Evolutionary conservation across 2,797 vertebrate species (phyloP), one percentile per base, ranked within the genome.

Genomic region (Phylloscopus collybita): DNA sequence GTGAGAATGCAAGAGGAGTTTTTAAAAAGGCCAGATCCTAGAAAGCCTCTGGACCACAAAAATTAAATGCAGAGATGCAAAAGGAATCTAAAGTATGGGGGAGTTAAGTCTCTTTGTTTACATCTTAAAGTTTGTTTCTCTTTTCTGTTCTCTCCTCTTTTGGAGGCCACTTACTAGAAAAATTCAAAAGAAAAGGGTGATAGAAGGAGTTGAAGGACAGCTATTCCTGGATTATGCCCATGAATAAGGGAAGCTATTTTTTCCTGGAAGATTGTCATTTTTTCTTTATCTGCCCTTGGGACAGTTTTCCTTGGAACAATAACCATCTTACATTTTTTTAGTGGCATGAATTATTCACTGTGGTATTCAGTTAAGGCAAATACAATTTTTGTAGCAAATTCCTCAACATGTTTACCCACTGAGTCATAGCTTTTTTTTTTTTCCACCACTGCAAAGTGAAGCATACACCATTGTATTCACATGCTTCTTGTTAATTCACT

Each of bases 281-380:
- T 65, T 96, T 69, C 56, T 96, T 90, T 78, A 79, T 96, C 95
- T 95, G 86, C 38, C 94, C 93, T 95, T 94, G 78, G 83, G 70
- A n/a, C 74, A 94, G 86, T 94, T 95, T 93, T 96, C 9, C 78
- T 80, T 84, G 90, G 90, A 96, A 97, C 95, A 96, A 94, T 91
- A 91, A 86, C 73, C 34, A 90, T 93, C 79, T 96, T 86, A 13
- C 75, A 95, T 86, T 83, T 80, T 38, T 95, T 96, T 91, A 94
- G 96, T 91, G 75, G 73, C 64, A 22, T 97, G 95, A 97, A 76
- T 96, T 96, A 94, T 97, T 94, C 93, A 90, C 87, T 96, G 60
- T 97, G 94, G 95, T 94, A 98, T 97, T 97, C 95, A 94, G 45
- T 80, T 92, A 90, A 97, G 95, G 95, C 88, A 94, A 96, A 94